Base-by-base conservation (phyloP, 2,113 vertebrate species). In the Aplodontia rufa region DNA sequence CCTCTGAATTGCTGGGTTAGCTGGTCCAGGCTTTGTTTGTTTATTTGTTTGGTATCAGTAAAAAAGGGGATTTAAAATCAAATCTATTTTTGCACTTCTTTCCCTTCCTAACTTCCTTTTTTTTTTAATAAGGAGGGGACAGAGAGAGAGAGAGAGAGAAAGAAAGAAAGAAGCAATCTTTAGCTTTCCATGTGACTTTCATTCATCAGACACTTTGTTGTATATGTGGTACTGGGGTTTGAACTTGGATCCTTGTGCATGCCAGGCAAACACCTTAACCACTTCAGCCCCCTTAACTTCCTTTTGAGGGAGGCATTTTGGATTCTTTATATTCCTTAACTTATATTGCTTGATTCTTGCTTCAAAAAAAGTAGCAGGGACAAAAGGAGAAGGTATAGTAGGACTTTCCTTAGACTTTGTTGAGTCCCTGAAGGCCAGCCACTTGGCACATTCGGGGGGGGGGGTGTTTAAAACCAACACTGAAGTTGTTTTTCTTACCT, bases 391-490 rank as follows among this genome's bases (percentile, higher is more conserved):
- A 11, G 55, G 32, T 1, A 80, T 32, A 47, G 49, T 78, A 76
- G 28, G 83, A 87, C 91, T 96, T 71, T 80, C 92, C 71, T 0
- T 37, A 66, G 87, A 88, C 19, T 53, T 28, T 0, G 1, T 93
- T 22, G 3, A 22, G 32, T 97, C 58, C 84, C 78, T 17, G 37
- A 37, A 55, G 55, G 90, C 69, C 84, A 79, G 71, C 64, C 83
- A 76, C 96, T 95, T 55, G 75, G 96, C 80, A 95, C 97, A 12
- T 11, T 42, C 72, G 84, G 37, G 78, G 72, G 95, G 66, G 58
- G 32, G 79, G 51, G n/a, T n/a, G n/a, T n/a, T 58, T 84, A 85
- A 93, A 98, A 96, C 97, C 97, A 89, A 81, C 81, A 78, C 93
- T 81, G 97, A 96, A 90, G 85, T 87, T 91, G 30, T 72, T 82